phyloP scores from a whole-genome alignment of 2,888 invertebrate genomes.

The Eupithecia exiguata region DNA sequence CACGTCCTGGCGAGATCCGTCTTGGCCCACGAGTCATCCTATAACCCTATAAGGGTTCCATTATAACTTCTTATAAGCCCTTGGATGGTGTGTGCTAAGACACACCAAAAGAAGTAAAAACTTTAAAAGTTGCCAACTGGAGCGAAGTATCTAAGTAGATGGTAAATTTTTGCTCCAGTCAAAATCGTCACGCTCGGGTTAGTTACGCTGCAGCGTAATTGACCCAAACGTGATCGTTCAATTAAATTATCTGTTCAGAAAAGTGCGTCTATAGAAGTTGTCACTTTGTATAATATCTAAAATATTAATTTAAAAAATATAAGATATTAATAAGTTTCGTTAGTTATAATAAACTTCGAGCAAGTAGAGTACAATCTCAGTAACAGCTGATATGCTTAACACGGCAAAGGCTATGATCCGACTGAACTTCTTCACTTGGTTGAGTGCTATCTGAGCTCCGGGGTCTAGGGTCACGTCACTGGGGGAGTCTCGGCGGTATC shows the following conservation, averaged over 20 bases:
- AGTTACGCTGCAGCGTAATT: not conserved
- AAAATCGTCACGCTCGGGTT: not conserved
- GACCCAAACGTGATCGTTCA: not conserved
- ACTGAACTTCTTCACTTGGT: constrained; percentile 61
- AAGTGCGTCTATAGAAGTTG: not conserved
- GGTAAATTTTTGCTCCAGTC: not conserved
- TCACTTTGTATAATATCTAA: not conserved
- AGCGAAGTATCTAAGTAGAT: not conserved
- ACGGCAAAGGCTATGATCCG: constrained; percentile 60
- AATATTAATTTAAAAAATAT: not conserved
- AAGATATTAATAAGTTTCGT: not conserved
- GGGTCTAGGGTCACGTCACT: not conserved
- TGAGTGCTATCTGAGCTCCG: constrained; percentile 3
- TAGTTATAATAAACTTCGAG: constrained; percentile 51
- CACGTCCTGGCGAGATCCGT: too few relatives aligned
- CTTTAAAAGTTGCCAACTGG: not conserved
- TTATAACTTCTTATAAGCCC: too few relatives aligned
- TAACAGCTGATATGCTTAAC: constrained; percentile 58
- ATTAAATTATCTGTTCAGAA: not conserved
- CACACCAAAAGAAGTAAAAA: not conserved
- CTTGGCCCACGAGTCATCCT: too few relatives aligned
- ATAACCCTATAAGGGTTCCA: too few relatives aligned
- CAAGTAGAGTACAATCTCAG: constrained; percentile 66
- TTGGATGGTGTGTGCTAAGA: not conserved
- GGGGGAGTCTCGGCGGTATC: constrained; percentile 52